Conservation (phyloP, 2,113 vertebrate species). For the Crypturellus undulatus region DNA sequence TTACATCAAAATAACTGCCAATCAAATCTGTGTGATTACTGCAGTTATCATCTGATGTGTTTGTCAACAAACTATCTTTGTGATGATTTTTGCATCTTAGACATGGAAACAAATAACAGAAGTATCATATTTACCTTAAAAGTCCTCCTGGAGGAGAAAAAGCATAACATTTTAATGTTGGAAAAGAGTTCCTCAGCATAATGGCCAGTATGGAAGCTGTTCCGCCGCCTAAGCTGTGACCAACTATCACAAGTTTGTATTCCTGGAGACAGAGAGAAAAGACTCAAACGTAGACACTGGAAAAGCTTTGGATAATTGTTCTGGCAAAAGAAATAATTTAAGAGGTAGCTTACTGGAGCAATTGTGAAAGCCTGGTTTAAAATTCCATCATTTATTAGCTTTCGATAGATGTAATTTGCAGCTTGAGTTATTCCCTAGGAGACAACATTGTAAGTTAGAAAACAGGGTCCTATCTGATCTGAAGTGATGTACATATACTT, state of each 20-base stretch:
- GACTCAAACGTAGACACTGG: neutral
- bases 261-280: slow-evolving; percentile 79
- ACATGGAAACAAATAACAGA: neutral
- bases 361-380: slow-evolving; percentile 92
- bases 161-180: slow-evolving; percentile 86
- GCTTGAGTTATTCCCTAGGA: slow-evolving; percentile 93
- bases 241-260: slow-evolving; percentile 91
- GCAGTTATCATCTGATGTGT: neutral
- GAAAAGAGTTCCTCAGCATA: slow-evolving; percentile 85
- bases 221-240: slow-evolving; percentile 96
- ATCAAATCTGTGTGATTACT: neutral
- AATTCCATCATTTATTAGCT: slow-evolving; percentile 91
- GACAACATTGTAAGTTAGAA: slow-evolving; percentile 4
- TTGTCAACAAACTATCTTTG: neutral
- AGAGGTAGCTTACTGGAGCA: slow-evolving; percentile 85
- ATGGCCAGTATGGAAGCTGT: slow-evolving; percentile 87
- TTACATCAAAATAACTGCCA: neutral
- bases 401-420: slow-evolving; percentile 89
- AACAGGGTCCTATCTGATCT: neutral
- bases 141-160: slow-evolving; percentile 97
- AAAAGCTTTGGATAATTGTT: neutral
- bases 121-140: slow-evolving; percentile 82
- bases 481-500: accelerated
- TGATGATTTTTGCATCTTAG: neutral
- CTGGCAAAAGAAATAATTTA: neutral